Percentiles rank a stretch among this genome's conserved stretches.
phyloP scores from a whole-genome alignment of 2,888 invertebrate species.

The Rotaria macrura region DNA sequence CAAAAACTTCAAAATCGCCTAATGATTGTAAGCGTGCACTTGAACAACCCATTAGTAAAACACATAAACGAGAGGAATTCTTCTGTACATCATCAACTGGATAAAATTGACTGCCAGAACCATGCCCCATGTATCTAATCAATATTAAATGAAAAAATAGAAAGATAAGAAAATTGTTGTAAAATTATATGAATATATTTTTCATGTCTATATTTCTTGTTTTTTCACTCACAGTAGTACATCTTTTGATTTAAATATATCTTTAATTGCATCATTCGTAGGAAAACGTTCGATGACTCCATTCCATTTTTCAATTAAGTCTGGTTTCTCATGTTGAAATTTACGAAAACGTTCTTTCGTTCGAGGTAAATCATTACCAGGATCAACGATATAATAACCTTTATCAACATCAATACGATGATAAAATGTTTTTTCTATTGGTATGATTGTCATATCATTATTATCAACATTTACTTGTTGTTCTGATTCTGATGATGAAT shows the following conservation, averaged over 20 bases:
- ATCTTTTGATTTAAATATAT: slow-evolving; percentile 27
- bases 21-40: slow-evolving; percentile 56
- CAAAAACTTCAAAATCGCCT: slow-evolving; percentile 57
- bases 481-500: background rate
- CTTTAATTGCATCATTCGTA: slow-evolving; percentile 26
- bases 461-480: background rate
- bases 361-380: slow-evolving; percentile 32
- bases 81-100: slow-evolving; percentile 55
- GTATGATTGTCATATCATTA: background rate
- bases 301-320: slow-evolving; percentile 30
- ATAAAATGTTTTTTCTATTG: background rate
- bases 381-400: slow-evolving; percentile 33
- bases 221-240: slow-evolving; percentile 27
- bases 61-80: slow-evolving; percentile 54
- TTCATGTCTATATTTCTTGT: background rate
- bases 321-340: slow-evolving; percentile 24
- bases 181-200: too few relatives aligned
- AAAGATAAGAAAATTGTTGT: too few relatives aligned
- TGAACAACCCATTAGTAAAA: slow-evolving; percentile 64
- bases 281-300: slow-evolving; percentile 29
- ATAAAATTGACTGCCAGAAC: slow-evolving; percentile 61
- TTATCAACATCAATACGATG: slow-evolving; percentile 24
- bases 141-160: background rate
- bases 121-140: slow-evolving; percentile 65
- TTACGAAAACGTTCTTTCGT: slow-evolving; percentile 26